Evolutionary conservation across 2,888 invertebrate species (phyloP).

Genomic region (Acanthococcus lagerstroemiae): DNA sequence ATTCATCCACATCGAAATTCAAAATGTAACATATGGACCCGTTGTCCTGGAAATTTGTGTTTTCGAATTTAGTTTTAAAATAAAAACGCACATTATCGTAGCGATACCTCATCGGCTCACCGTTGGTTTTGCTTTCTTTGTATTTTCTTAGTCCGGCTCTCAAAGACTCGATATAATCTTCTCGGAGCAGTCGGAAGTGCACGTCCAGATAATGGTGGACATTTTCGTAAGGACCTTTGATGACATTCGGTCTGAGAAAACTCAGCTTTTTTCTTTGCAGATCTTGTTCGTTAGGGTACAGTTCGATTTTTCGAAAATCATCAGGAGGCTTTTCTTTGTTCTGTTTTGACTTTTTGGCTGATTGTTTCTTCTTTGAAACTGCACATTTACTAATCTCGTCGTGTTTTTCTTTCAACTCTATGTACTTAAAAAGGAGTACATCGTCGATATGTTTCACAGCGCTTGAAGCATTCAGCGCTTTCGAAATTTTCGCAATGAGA

Average conservation of each 20-base stretch:
- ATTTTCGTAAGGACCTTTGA: constrained; percentile 53
- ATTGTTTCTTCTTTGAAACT: background rate
- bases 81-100: constrained; percentile 63
- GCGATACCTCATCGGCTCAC: constrained; percentile 2
- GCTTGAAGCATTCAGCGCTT: background rate
- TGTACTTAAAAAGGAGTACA: too few relatives aligned
- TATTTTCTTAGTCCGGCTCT: constrained; percentile 47
- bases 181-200: constrained; percentile 64
- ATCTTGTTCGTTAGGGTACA: constrained; percentile 47
- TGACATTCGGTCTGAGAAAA: constrained; percentile 51
- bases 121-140: background rate
- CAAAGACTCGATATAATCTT: constrained; percentile 68
- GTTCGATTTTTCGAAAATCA: constrained; percentile 46
- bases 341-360: background rate
- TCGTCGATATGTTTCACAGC: background rate
- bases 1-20: constrained; percentile 24
- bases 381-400: too few relatives aligned
- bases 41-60: constrained; percentile 19
- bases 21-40: constrained; percentile 35
- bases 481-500: background rate
- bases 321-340: constrained; percentile 41
- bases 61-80: constrained; percentile 42
- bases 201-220: constrained; percentile 64
- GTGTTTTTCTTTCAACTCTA: too few relatives aligned
- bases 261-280: constrained; percentile 41